A percentile compares a stretch with the other conserved stretches of the same genome.
Evolutionary conservation across 2,888 invertebrate species (phyloP).

Genomic region (Protonemura montana): DNA sequence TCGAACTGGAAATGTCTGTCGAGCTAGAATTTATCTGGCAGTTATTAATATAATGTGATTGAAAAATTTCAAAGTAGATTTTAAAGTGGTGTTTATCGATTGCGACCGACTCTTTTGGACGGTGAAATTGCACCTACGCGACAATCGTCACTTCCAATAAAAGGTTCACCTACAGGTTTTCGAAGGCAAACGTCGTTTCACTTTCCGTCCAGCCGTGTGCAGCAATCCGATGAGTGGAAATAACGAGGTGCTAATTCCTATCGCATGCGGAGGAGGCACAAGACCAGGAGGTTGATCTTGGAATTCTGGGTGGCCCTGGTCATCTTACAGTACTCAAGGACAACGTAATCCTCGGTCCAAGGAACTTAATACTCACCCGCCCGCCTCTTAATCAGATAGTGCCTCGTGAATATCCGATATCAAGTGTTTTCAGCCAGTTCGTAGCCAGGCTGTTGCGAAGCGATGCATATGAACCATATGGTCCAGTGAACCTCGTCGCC

Average conservation of each 20-base stretch:
- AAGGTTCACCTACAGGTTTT: no score
- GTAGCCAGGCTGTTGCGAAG: not conserved
- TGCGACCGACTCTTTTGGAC: no score
- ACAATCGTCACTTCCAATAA: no score
- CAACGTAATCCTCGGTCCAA: conserved; percentile 5
- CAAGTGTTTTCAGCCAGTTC: not conserved
- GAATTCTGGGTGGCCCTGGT: not conserved
- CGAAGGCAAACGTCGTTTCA: no score
- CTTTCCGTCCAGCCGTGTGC: no score
- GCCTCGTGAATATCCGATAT: not conserved
- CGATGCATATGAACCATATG: not conserved
- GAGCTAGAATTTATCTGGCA: not conserved
- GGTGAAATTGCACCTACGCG: no score
- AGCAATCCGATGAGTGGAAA: not conserved
- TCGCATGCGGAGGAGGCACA: not conserved
- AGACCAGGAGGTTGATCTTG: not conserved
- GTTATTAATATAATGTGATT: not conserved
- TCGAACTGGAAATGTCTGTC: not conserved
- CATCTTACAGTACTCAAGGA: not conserved
- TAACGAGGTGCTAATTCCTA: not conserved
- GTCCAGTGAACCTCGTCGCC: not conserved
- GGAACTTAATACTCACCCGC: not conserved
- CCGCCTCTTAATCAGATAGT: not conserved
- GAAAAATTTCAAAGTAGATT: not conserved
- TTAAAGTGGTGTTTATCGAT: not conserved